phyloP scores from a whole-genome alignment of 2,888 invertebrate species.

The Hybos culiciformis region DNA sequence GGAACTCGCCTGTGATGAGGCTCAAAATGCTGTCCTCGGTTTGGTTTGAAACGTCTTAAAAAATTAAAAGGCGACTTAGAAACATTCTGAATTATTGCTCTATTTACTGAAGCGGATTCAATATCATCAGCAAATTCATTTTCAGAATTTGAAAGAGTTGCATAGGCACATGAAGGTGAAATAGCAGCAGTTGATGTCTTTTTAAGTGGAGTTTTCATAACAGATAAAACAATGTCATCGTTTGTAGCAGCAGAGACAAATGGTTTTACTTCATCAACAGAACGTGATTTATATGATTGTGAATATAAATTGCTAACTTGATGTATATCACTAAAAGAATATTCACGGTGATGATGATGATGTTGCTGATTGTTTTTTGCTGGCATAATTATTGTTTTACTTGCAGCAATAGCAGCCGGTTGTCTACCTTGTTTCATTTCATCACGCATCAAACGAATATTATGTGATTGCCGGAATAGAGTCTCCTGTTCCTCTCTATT shows the following conservation, averaged over 20 bases:
- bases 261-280: slow-evolving; percentile 17
- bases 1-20: slow-evolving; percentile 45
- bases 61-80: slow-evolving; percentile 36
- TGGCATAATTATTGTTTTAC: too few relatives aligned
- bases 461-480: slow-evolving; percentile 46
- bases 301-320: slow-evolving; percentile 21
- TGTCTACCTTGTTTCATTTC: slow-evolving; percentile 16
- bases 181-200: slow-evolving; percentile 12
- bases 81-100: not conserved
- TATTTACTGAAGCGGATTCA: slow-evolving; percentile 17
- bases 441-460: slow-evolving; percentile 30
- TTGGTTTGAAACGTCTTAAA: slow-evolving; percentile 37
- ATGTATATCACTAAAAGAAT: slow-evolving; percentile 25
- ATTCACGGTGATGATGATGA: slow-evolving; percentile 15
- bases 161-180: slow-evolving; percentile 17
- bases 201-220: slow-evolving; percentile 43
- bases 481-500: slow-evolving; percentile 50
- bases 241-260: slow-evolving; percentile 13
- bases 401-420: slow-evolving; percentile 5
- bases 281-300: slow-evolving; percentile 17
- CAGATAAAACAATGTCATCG: slow-evolving; percentile 45
- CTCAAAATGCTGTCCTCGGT: slow-evolving; percentile 37
- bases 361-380: too few relatives aligned
- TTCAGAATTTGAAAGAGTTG: slow-evolving; percentile 19
- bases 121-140: slow-evolving; percentile 26